Evolutionary conservation across 64 coral and sea anemone genomes (phyloP).

Genomic region (Astreopora myriophthalma): DNA sequence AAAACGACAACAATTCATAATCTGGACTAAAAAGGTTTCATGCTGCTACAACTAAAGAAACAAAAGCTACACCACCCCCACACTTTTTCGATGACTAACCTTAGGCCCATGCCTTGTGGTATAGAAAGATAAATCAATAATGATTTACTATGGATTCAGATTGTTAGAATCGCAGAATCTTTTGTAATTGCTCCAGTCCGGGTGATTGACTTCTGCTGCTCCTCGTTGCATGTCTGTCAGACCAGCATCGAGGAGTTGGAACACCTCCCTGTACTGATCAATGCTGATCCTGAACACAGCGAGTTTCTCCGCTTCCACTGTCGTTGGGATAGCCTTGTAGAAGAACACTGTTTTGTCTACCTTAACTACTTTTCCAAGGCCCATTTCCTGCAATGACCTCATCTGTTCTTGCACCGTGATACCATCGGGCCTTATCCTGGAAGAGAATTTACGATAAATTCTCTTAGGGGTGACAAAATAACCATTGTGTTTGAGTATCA

Average conservation of each 20-base stretch:
- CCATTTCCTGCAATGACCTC: background rate
- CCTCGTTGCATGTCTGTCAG: background rate
- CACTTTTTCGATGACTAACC: too few species aligned
- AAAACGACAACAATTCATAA: too few species aligned
- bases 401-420: background rate
- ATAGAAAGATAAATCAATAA: too few species aligned
- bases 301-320: background rate
- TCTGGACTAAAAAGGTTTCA: too few species aligned
- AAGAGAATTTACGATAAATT: background rate
- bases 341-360: background rate
- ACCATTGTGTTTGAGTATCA: background rate
- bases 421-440: background rate
- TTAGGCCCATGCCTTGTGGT: too few species aligned
- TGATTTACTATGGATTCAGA: too few species aligned
- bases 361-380: background rate
- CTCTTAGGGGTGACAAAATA: background rate
- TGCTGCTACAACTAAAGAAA: too few species aligned
- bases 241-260: background rate
- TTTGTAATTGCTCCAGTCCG: too few species aligned
- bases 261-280: background rate
- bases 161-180: too few species aligned
- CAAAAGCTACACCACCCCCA: too few species aligned
- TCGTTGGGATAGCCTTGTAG: background rate
- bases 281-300: background rate
- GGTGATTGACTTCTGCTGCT: too few species aligned